A percentile compares a stretch with the other conserved stretches of the same genome.
Evolutionary conservation across 2,888 invertebrate species (phyloP).

Genomic region (Agrypnus murinus): DNA sequence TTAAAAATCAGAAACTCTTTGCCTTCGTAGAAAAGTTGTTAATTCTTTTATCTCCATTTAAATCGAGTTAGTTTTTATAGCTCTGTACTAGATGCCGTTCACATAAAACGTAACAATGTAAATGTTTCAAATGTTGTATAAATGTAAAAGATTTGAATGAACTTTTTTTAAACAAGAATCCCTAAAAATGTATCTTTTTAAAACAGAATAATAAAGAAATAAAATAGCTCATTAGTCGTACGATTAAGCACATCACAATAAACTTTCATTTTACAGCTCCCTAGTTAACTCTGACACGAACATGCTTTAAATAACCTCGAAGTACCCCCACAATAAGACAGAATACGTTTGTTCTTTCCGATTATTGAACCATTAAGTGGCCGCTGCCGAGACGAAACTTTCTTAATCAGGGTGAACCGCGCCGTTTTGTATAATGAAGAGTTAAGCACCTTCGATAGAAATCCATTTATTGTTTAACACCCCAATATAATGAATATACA

Average conservation of each 20-base stretch:
- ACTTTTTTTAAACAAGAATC: too few relatives aligned
- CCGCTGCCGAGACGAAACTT: constrained; percentile 29
- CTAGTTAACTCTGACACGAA: constrained; percentile 42
- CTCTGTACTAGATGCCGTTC: too few relatives aligned
- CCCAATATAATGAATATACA: constrained; percentile 43
- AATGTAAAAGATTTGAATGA: too few relatives aligned
- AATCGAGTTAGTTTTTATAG: too few relatives aligned
- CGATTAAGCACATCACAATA: constrained; percentile 42
- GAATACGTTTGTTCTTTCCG: constrained; percentile 36
- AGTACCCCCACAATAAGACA: constrained; percentile 32
- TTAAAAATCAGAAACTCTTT: too few relatives aligned
- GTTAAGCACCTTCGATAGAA: constrained; percentile 30
- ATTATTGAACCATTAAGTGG: constrained; percentile 24
- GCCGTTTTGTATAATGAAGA: constrained; percentile 39
- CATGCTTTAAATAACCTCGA: constrained; percentile 35
- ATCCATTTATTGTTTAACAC: constrained; percentile 46
- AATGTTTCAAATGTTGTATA: too few relatives aligned
- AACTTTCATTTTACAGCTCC: constrained; percentile 46
- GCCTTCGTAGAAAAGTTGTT: too few relatives aligned
- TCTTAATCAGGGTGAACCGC: constrained; percentile 40
- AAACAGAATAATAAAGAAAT: constrained; percentile 44
- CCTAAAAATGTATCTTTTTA: too few relatives aligned
- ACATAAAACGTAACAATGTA: too few relatives aligned
- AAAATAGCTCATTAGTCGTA: constrained; percentile 44
- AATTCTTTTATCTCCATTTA: too few relatives aligned